Evolutionary conservation across 2,113 vertebrate genomes (phyloP).

Genomic region (Etheostoma spectabile): DNA sequence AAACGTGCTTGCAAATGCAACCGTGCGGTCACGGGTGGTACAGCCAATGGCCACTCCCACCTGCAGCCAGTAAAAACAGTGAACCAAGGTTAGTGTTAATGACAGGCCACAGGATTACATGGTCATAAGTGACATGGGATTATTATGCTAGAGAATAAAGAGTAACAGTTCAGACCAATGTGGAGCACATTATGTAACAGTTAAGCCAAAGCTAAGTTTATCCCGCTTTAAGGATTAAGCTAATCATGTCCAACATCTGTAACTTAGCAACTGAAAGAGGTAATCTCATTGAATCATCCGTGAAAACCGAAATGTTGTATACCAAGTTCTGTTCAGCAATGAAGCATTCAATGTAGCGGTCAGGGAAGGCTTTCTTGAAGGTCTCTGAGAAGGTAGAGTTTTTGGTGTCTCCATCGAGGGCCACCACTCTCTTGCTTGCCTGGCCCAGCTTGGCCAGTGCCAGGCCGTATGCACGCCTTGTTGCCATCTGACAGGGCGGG

Average conservation of each 20-base stretch:
- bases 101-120: not conserved
- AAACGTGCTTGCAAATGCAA: conserved; percentile 89
- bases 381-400: conserved; percentile 89
- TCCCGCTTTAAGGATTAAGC: not conserved
- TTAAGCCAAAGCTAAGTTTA: not conserved
- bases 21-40: conserved; percentile 82
- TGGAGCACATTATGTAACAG: conserved; percentile 53
- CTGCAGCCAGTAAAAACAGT: conserved; percentile 66
- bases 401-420: conserved; percentile 90
- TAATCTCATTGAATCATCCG: rapidly evolving
- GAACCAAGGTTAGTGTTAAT: not conserved
- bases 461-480: conserved; percentile 86
- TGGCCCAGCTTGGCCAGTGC: conserved; percentile 87
- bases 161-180: conserved; percentile 51
- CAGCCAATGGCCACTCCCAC: conserved; percentile 90
- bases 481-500: conserved; percentile 81
- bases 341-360: conserved; percentile 90
- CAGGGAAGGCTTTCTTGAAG: conserved; percentile 88
- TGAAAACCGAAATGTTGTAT: not conserved
- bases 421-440: conserved; percentile 84
- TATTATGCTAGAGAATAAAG: conserved; percentile 42
- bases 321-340: conserved; percentile 93
- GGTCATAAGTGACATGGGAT: conserved; percentile 22
- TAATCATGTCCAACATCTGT: not conserved
- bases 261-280: not conserved